Base-by-base conservation (phyloP, 2,888 invertebrate species). In the Parthenolecanium corni region DNA sequence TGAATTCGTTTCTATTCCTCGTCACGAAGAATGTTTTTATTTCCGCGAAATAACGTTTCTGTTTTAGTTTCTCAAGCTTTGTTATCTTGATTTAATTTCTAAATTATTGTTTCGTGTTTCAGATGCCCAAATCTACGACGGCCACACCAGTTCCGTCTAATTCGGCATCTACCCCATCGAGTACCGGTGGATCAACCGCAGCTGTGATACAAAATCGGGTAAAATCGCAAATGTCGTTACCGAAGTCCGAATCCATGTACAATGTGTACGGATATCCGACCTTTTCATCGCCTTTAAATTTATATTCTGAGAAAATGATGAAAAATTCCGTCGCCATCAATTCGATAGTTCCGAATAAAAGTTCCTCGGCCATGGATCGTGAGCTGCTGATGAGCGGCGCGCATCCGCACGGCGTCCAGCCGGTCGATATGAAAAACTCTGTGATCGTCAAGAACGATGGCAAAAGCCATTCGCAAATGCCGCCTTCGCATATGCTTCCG, bases 391-490 rank as follows among this genome's bases (percentile, higher is more conserved):
- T n/a, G 24, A 16, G 52, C 4, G 5, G 52, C 16, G 11, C 11
- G 52, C 31, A 44, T 44, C 18, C 31, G 4, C 31, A 5, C n/a
- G 14, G 51, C 21, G 51, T 51, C 49, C 61, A 61, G 12, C 14
- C 52, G 2, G n/a, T 20, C 1, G 47, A 52, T 16, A 21, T 63
- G 36, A 52, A 52, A 38, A 63, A 36, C 46, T 66, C 66, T 12
- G 66, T 66, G 5, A 66, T 66, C 23, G 66, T 66, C 2, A 64
- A 58, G 23, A 64, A 66, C 46, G 66, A 66, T 11, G 18, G 14
- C 46, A 25, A 49, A 38, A 20, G 18, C 24, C 12, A 31, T 24
- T 44, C 46, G 44, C 56, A 42, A 16, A 38, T 42, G 18, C 36
- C 36, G 1, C 40, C 14, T 16, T 20, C 20, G 18, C 58, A 46